These are phyloP conservation scores for Smutsia temminckii DNA, from an alignment of 2,797 vertebrate genomes.

Conservation along the genomic window DNA sequence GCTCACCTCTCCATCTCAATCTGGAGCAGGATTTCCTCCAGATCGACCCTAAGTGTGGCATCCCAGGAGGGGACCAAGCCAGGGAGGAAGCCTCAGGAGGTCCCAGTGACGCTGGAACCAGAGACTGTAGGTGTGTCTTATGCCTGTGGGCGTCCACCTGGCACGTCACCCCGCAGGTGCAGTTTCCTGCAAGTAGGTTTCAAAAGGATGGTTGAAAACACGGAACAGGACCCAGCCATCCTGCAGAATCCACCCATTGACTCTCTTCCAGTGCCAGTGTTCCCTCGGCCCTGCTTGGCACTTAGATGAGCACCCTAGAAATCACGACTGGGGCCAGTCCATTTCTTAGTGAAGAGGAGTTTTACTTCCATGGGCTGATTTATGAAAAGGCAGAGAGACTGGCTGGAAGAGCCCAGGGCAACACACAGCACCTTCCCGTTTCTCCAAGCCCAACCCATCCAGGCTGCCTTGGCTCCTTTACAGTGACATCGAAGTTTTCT, in stretches of 20 bases:
- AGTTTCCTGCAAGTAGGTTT: neutral
- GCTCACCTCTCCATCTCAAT: neutral
- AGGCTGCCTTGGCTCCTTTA: neutral
- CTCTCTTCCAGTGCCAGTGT: neutral
- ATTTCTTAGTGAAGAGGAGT: neutral
- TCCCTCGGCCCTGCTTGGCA: neutral
- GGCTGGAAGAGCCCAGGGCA: neutral
- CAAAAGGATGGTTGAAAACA: neutral
- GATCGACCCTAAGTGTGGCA: neutral
- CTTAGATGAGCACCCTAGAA: neutral
- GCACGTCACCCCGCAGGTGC: neutral
- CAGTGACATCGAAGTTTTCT: neutral
- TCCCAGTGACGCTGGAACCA: neutral
- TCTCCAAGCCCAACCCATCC: neutral
- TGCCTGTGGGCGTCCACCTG: neutral
- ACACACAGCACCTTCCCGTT: neutral
- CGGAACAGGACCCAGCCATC: neutral
- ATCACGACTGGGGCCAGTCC: neutral
- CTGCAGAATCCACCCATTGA: neutral
- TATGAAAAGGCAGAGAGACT: neutral
- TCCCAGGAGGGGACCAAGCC: neutral
- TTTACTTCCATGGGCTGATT: neutral
- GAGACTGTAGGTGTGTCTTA: neutral
- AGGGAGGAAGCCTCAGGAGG: neutral
- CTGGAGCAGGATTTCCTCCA: neutral